phyloP scores from a whole-genome alignment of 2,888 invertebrate genomes.

The Agrotis ipsilon region DNA sequence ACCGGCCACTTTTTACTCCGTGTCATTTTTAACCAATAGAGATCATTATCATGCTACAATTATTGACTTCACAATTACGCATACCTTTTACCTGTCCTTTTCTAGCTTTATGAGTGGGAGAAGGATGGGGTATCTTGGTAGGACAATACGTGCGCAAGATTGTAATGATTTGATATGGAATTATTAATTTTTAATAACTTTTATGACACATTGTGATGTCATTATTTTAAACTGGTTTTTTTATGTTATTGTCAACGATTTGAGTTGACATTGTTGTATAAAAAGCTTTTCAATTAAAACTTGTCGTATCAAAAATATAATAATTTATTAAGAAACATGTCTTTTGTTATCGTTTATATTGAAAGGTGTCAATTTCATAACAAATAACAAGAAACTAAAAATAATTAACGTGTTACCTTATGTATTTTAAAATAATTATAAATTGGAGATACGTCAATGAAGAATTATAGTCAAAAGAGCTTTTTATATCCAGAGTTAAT shows the following conservation, averaged over 20 bases:
- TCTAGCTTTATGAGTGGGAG: slow-evolving; percentile 8
- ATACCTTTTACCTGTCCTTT: slow-evolving; percentile 68
- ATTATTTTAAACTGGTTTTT: slow-evolving; percentile 37
- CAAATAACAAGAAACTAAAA: neutral
- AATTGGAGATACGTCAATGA: neutral
- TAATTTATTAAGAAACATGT: neutral
- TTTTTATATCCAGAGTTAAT: no score
- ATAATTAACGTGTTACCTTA: no score
- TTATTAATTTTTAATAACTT: slow-evolving; percentile 43
- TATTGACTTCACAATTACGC: slow-evolving; percentile 75
- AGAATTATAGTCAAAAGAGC: neutral
- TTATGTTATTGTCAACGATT: neutral
- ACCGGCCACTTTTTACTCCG: slow-evolving; percentile 75
- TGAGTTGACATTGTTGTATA: slow-evolving; percentile 1
- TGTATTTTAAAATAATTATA: neutral
- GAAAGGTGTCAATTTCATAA: neutral
- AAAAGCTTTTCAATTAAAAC: slow-evolving; percentile 7
- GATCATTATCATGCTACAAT: slow-evolving; percentile 79
- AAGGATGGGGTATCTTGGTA: slow-evolving; percentile 1
- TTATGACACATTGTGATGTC: slow-evolving; percentile 43
- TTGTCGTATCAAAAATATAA: neutral
- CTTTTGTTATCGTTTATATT: neutral
- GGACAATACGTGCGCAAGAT: slow-evolving; percentile 10
- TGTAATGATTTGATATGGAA: slow-evolving; percentile 2
- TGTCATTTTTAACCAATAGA: slow-evolving; percentile 83